Percentiles rank a stretch among this genome's conserved stretches.
phyloP scores from a whole-genome alignment of 2,797 vertebrate species.

The Siniperca scherzeri region DNA sequence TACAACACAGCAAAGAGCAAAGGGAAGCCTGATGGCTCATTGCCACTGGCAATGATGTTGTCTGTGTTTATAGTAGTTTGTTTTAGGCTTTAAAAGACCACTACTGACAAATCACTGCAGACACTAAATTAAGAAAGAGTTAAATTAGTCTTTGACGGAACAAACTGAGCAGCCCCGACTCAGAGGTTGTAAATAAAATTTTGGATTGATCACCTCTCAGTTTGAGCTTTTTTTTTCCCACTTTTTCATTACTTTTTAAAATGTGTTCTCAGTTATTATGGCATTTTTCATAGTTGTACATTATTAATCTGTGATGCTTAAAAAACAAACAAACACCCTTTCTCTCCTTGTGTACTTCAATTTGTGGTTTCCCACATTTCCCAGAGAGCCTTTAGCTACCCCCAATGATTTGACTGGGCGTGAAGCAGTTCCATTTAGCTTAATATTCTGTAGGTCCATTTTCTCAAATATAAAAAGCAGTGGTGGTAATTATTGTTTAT shows the following conservation, averaged over 20 bases:
- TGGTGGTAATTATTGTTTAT: neutral
- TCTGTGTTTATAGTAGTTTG: neutral
- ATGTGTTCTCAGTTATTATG: neutral
- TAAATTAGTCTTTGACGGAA: neutral
- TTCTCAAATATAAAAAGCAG: neutral
- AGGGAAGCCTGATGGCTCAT: neutral
- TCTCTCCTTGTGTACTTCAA: neutral
- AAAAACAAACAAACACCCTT: neutral
- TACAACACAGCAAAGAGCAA: neutral
- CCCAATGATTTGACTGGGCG: neutral
- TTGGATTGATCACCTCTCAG: too few relatives aligned
- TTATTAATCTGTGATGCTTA: neutral
- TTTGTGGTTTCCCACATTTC: neutral
- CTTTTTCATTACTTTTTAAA: neutral
- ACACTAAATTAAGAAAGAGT: neutral
- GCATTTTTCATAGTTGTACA: neutral
- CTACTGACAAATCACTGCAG: neutral
- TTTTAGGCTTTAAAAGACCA: neutral
- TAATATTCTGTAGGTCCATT: neutral
- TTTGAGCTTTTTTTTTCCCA: too few relatives aligned
- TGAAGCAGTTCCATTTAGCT: neutral
- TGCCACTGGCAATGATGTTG: neutral
- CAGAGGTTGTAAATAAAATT: too few relatives aligned
- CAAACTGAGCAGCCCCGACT: neutral
- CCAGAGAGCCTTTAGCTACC: neutral